Base-by-base conservation (phyloP, 2,797 vertebrate genomes). In the Hippoglossus hippoglossus region DNA sequence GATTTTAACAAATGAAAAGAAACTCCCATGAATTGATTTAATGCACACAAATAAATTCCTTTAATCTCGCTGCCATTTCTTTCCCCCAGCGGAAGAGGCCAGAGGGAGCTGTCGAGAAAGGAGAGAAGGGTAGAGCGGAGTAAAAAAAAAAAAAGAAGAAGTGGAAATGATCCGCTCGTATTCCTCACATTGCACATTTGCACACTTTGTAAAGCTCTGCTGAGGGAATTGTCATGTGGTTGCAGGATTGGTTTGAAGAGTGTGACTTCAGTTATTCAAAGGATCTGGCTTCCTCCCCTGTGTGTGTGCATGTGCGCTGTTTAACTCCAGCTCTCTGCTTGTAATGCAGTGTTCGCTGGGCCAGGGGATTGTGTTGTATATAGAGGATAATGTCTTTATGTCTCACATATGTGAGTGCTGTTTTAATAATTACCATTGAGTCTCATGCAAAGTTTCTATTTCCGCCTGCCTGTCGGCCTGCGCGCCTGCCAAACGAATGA, bases 61-160 rank as follows among this genome's bases (percentile, higher is more conserved):
- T 93, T 94, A 84, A 93, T 94, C 91, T 91, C 50, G 3, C 79
- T 83, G 87, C 91, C 90, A 90, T 92, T 84, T 88, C 41, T 77
- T 82, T 79, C n/a, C 63, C 86, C 67, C 71, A 26, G 84, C n/a
- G 85, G 86, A 83, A 75, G 67, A 80, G 67, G 60, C 77, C 85
- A 81, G 85, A 77, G 79, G 76, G 75, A 89, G 76, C 85, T 89
- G 84, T 79, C 65, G 13, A 65, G 78, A 68, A 80, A 70, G 55
- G 25, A 50, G 82, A 84, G 71, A 5, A 50, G 70, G 25, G 76
- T 67, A 68, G 74, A 71, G 55, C 65, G 59, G 53, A 25, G 18
- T 25, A 4, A 4, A 59, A 59, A 60, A 63, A 53, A 3, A 59
- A 60, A 63, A 53, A 4, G 2, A 59, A 59, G 57, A 63, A 53